phyloP scores from a whole-genome alignment of 2,113 vertebrate species.

The Caloenas nicobarica region DNA sequence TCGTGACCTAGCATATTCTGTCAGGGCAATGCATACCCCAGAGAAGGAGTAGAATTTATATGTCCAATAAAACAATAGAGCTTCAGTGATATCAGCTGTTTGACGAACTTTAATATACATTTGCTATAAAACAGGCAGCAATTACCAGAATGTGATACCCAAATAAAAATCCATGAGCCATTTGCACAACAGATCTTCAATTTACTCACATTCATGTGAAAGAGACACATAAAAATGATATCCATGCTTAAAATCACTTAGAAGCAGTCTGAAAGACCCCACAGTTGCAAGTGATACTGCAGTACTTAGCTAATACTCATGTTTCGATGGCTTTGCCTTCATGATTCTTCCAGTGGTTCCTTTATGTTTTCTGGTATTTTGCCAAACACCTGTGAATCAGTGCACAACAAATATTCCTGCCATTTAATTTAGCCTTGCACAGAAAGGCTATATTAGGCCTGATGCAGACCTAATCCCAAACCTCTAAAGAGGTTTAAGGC shows the following conservation, averaged over 20 bases:
- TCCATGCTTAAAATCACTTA: constrained; percentile 71
- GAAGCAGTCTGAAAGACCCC: constrained; percentile 61
- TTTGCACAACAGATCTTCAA: constrained; percentile 57
- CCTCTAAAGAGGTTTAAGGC: constrained; percentile 91
- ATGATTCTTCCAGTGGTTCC: constrained; percentile 55
- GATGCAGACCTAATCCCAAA: constrained; percentile 85
- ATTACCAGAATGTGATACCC: constrained; percentile 55
- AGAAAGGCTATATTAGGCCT: constrained; percentile 76
- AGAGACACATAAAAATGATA: constrained; percentile 70
- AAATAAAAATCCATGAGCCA: constrained; percentile 49
- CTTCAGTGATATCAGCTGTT: constrained; percentile 53
- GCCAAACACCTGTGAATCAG: constrained; percentile 81
- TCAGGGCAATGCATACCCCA: background rate
- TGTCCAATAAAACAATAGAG: constrained; percentile 8
- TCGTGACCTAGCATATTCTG: background rate
- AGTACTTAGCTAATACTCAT: constrained; percentile 66
- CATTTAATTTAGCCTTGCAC: constrained; percentile 79
- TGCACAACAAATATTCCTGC: constrained; percentile 76
- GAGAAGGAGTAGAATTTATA: constrained; percentile 48
- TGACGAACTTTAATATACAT: constrained; percentile 21
- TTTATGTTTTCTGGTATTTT: constrained; percentile 67
- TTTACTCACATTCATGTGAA: constrained; percentile 46
- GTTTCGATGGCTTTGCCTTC: constrained; percentile 70
- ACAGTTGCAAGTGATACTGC: constrained; percentile 71
- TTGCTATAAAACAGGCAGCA: constrained; percentile 50